A percentile compares a stretch with the other conserved stretches of the same genome.
Evolutionary conservation across 2,797 vertebrate genomes (phyloP).

Genomic region (Brachymystax lenok): DNA sequence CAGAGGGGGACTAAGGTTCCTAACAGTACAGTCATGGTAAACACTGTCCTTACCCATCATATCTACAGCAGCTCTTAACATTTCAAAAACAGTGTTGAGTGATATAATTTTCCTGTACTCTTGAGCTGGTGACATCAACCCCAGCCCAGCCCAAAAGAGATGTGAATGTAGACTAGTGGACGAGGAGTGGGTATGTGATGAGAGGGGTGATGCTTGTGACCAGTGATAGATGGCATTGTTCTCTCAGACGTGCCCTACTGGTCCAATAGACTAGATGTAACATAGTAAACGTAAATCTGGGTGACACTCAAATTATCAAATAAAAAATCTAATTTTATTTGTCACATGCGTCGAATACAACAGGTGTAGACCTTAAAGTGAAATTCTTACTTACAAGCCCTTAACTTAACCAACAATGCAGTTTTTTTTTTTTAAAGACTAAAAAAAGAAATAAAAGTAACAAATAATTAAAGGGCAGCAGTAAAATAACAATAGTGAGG

Average conservation of each 20-base stretch:
- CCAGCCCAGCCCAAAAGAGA: not conserved
- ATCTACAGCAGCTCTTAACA: not conserved
- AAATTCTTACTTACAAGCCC: no score
- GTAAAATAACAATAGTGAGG: no score
- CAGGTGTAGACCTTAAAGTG: no score
- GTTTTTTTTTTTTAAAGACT: no score
- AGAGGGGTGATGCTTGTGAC: slow-evolving; percentile 24
- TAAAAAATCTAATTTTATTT: no score
- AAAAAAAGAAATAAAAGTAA: no score
- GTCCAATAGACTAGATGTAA: no score
- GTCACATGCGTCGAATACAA: no score
- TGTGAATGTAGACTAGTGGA: not conserved
- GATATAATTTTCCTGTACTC: not conserved
- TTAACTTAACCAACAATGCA: no score
- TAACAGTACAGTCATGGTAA: not conserved
- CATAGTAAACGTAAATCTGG: no score
- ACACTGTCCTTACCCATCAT: not conserved
- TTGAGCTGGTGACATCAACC: not conserved
- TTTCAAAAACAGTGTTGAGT: not conserved
- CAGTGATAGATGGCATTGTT: slow-evolving; percentile 50
- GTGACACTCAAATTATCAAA: no score
- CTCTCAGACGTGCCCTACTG: not conserved
- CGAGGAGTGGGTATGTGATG: not conserved
- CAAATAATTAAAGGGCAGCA: no score
- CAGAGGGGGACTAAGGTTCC: slow-evolving; percentile 32